Evolutionary conservation across 2,113 vertebrate species (phyloP).

Genomic region (Psilopogon haemacephalus): DNA sequence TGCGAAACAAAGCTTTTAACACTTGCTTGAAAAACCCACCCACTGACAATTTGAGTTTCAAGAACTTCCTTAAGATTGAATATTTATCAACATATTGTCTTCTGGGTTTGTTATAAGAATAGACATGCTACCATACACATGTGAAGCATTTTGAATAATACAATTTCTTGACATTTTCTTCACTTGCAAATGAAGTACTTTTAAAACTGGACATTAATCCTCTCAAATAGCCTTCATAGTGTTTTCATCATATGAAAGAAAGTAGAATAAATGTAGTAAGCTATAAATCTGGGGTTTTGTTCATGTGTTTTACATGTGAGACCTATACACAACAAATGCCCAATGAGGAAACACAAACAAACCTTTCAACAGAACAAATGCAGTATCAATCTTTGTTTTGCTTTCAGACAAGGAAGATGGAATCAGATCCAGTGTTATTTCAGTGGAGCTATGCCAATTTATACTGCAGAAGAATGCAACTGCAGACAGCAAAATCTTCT

Average conservation of each 20-base stretch:
- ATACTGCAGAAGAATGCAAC: background rate
- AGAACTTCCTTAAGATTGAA: background rate
- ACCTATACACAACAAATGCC: background rate
- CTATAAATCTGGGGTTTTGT: background rate
- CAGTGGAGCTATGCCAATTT: background rate
- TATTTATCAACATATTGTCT: background rate
- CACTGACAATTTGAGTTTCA: background rate
- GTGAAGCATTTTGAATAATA: background rate
- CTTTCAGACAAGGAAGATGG: background rate
- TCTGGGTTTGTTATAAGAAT: background rate
- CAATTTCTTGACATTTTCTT: background rate
- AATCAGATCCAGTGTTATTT: background rate
- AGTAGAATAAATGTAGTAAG: background rate
- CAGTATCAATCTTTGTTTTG: background rate
- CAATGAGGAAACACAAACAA: background rate
- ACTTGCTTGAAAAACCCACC: background rate
- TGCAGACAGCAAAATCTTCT: background rate
- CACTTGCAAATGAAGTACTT: background rate
- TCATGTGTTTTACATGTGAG: background rate
- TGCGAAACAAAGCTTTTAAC: background rate
- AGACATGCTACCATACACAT: background rate
- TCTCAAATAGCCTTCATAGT: background rate
- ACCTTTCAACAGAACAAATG: background rate
- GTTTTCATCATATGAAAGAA: background rate
- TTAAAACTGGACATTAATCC: background rate